These are phyloP conservation scores for Halesus radiatus DNA, from an alignment of 1,140 invertebrate genomes.

Conservation along the genomic window DNA sequence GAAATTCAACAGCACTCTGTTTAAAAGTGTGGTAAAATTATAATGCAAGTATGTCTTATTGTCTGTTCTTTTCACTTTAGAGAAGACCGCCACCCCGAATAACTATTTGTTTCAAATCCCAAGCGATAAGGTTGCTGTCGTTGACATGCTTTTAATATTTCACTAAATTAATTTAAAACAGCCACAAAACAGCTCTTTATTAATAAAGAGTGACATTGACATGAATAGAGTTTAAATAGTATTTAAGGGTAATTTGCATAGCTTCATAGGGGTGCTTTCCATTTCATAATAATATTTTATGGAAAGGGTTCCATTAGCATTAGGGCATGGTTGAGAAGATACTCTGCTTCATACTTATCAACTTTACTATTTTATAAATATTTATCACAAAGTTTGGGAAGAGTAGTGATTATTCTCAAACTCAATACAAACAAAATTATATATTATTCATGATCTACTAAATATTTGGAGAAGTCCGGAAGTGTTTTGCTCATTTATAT, in stretches of 20 bases:
- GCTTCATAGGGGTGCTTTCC: conserved; percentile 44
- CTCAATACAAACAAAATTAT: not conserved
- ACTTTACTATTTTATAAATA: no score
- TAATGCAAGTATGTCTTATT: no score
- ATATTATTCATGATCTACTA: no score
- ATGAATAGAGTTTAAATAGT: conserved; percentile 43
- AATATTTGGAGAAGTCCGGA: no score
- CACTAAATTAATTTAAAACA: conserved; percentile 39
- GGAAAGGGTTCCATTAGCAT: not conserved
- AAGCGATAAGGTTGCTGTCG: no score
- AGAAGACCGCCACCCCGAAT: no score
- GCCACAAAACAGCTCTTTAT: conserved; percentile 48
- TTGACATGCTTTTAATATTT: no score
- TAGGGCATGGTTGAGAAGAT: not conserved
- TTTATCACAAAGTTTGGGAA: not conserved
- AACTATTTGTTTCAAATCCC: no score
- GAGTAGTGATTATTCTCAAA: not conserved
- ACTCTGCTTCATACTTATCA: not conserved
- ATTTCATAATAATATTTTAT: not conserved
- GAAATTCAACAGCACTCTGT: no score
- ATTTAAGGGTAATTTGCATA: conserved; percentile 56
- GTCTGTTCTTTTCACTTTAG: no score
- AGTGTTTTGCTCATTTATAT: no score
- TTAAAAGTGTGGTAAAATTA: no score
- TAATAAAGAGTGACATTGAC: conserved; percentile 55